Evolutionary conservation across 2,888 invertebrate species (phyloP), one percentile per base, ranked within the genome.

Genomic region (Timandra comae): DNA sequence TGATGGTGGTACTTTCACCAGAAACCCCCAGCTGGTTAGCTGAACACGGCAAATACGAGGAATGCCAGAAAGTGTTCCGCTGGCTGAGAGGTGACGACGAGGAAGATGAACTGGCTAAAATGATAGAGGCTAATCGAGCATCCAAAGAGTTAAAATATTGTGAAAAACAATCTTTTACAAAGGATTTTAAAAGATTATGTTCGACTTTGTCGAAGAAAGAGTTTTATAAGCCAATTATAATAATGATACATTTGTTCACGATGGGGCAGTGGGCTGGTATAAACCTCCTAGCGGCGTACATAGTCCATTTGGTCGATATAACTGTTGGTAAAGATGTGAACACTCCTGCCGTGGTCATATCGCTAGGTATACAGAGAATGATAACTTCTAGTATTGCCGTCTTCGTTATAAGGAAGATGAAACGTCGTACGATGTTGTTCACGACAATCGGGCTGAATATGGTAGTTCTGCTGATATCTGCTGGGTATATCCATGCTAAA

Each of bases 21-120:
- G 91, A 91, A 61, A 87, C 90, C 1, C 91, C 91, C 0, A 79
- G 81, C 33, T 91, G 90, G 90, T 53, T 91, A 10, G 76, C 88
- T 0, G 79, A 86, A 19, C 87, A 87, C 40, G 87, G 86, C 0
- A 71, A 78, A 7, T 63, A 77, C 1, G 77, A 78, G 0, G 82
- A 88, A 20, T 88, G 89, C 0, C 74, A 79, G 37, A 60, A 66
- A 19, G 75, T 88, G 0, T 87, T 89, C 12, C 69, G 78, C 11
- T 89, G 86, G 77, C 75, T 89, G 23, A 70, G 90, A 42, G 89
- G 88, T 16, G 54, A 64, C 4, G 62, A 63, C 0, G 66, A 68
- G 39, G 66, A 70, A 21, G 84, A 84, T 1, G 75, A 56, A 32
- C 19, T 51, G 4, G 37, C 52, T 6, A 41, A 39, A 10, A 49